phyloP scores from a whole-genome alignment of 2,888 invertebrate species.

The Plemyria rubiginata region DNA sequence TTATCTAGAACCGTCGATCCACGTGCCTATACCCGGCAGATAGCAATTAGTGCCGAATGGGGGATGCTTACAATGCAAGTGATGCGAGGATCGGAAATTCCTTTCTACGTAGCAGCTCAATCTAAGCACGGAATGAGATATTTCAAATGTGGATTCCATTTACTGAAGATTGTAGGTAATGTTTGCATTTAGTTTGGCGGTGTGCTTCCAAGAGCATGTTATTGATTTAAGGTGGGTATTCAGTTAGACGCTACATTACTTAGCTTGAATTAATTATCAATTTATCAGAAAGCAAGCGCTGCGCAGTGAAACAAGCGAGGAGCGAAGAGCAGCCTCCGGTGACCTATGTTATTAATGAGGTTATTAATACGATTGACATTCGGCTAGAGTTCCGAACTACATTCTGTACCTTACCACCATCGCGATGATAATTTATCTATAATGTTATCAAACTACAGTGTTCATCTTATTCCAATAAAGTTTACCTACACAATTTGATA shows the following conservation, averaged over 20 bases:
- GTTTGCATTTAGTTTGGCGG: constrained; percentile 19
- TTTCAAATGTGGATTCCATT: constrained; percentile 29
- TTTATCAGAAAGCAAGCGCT: background rate
- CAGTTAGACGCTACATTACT: background rate
- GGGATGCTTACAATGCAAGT: constrained; percentile 36
- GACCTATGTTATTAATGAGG: too few species aligned
- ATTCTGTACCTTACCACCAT: too few species aligned
- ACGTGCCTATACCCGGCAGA: constrained; percentile 28
- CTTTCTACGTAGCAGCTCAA: constrained; percentile 31
- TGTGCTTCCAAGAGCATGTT: constrained; percentile 6
- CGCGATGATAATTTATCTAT: too few species aligned
- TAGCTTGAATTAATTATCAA: background rate
- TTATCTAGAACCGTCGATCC: constrained; percentile 31
- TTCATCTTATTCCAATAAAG: too few species aligned
- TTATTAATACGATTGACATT: too few species aligned
- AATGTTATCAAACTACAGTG: too few species aligned
- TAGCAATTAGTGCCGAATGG: constrained; percentile 35
- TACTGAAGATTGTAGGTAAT: constrained; percentile 23
- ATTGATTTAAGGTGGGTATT: constrained; percentile 1
- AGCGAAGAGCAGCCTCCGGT: too few species aligned
- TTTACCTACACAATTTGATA: too few species aligned
- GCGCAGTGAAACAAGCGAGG: too few species aligned
- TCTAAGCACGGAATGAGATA: constrained; percentile 33
- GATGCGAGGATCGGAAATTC: constrained; percentile 33
- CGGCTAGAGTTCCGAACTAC: too few species aligned